Evolutionary conservation across 2,797 vertebrate genomes (phyloP).

Genomic region (Microtus californicus): DNA sequence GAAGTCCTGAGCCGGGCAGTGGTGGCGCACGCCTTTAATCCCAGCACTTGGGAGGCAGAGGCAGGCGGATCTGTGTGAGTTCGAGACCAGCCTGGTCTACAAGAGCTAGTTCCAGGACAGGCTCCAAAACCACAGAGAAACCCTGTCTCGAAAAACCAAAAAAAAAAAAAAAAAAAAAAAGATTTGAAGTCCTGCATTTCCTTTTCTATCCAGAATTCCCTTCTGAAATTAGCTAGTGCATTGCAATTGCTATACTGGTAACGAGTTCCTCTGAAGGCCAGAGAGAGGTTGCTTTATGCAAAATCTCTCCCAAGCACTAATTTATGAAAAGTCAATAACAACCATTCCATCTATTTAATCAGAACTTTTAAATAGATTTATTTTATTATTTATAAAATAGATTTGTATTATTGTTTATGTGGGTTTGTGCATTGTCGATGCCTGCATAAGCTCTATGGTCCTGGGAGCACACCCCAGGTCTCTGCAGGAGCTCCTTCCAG

Average conservation of each 20-base stretch:
- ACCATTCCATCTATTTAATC: neutral
- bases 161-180: too few species aligned
- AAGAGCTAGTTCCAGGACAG: too few species aligned
- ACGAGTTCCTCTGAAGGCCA: neutral
- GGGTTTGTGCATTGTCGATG: neutral
- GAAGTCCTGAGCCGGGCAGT: too few species aligned
- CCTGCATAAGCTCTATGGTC: neutral
- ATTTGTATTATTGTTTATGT: neutral
- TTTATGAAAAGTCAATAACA: conserved; percentile 50
- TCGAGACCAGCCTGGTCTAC: too few species aligned
- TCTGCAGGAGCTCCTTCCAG: neutral
- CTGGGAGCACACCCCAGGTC: neutral
- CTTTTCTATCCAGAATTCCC: conserved; percentile 51
- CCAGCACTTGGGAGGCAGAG: too few species aligned
- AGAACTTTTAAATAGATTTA: neutral
- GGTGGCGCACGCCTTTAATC: too few species aligned
- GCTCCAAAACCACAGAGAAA: too few species aligned
- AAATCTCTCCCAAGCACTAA: conserved; percentile 31
- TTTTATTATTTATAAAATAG: neutral
- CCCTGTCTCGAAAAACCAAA: too few species aligned
- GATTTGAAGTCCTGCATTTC: neutral
- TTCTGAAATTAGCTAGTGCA: neutral
- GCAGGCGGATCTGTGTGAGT: too few species aligned
- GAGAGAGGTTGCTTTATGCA: neutral
- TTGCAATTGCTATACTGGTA: neutral